Percentiles rank a stretch among this genome's conserved stretches.
These are phyloP conservation scores for Protonemura montana DNA, from an alignment of 2,888 invertebrate species.

Conservation along the genomic window DNA sequence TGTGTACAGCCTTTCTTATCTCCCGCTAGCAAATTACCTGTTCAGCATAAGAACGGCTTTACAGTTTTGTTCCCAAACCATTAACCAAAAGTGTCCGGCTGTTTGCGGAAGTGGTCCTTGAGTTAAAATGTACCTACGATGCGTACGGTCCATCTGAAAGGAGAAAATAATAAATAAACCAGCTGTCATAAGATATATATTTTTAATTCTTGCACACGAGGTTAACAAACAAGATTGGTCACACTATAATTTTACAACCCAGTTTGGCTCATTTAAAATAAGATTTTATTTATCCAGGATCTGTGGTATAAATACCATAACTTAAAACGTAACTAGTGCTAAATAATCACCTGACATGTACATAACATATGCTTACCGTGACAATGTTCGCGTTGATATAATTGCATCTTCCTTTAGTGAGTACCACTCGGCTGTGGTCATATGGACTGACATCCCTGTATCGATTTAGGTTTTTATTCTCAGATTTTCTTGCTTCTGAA, in stretches of 20 bases:
- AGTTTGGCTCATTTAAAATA: no score
- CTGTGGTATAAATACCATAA: no score
- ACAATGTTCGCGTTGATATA: slow-evolving; percentile 97
- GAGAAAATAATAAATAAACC: slow-evolving; percentile 45
- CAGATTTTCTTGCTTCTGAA: slow-evolving; percentile 75
- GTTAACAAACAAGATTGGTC: no score
- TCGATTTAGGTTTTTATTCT: slow-evolving; percentile 85
- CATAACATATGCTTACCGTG: slow-evolving; percentile 67
- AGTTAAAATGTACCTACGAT: slow-evolving; percentile 91
- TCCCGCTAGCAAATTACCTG: slow-evolving; percentile 28
- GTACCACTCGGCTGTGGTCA: slow-evolving; percentile 88
- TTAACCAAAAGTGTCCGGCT: slow-evolving; percentile 93
- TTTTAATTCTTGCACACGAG: no score
- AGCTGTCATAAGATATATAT: not conserved
- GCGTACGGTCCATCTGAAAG: slow-evolving; percentile 77
- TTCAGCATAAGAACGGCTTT: slow-evolving; percentile 95
- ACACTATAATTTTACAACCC: no score
- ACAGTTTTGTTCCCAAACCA: slow-evolving; percentile 95
- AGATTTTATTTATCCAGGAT: no score
- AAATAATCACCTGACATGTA: no score
- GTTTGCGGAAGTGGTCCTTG: slow-evolving; percentile 92
- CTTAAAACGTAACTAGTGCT: no score
- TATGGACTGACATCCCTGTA: slow-evolving; percentile 96
- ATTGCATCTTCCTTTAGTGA: slow-evolving; percentile 77
- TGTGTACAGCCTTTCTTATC: no score